These are phyloP conservation scores for Puntigrus tetrazona DNA, from an alignment of 2,113 vertebrate species.

Conservation along the genomic window DNA sequence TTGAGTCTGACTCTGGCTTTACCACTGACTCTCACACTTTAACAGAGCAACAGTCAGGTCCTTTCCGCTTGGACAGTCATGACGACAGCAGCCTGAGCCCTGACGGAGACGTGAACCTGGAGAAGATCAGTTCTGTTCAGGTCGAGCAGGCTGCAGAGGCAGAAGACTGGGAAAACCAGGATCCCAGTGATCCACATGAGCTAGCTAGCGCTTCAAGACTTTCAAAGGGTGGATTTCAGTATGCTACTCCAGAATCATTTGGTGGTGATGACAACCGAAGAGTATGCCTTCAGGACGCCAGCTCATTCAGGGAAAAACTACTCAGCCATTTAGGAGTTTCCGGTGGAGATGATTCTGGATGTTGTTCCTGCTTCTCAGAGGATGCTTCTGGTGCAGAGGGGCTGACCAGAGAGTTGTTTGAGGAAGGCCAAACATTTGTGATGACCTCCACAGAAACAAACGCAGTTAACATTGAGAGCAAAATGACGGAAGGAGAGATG, in stretches of 20 bases:
- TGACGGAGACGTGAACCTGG: neutral
- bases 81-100: neutral
- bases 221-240: neutral
- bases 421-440: neutral
- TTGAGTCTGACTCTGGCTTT: slow-evolving; percentile 10
- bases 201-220: neutral
- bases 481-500: neutral
- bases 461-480: neutral
- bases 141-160: neutral
- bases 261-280: neutral
- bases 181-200: neutral
- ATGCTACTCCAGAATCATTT: neutral
- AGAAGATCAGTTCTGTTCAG: neutral
- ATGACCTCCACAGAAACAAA: neutral
- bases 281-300: neutral
- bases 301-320: neutral
- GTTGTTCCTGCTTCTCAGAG: slow-evolving; percentile 26
- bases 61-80: neutral
- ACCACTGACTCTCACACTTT: neutral
- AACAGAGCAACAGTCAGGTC: neutral
- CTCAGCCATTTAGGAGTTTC: neutral
- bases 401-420: neutral
- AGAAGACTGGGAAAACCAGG: slow-evolving; percentile 27
- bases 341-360: slow-evolving; percentile 44
- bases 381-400: neutral